phyloP scores from a whole-genome alignment of 2,113 vertebrate genomes.

The Rhizomys pruinosus region DNA sequence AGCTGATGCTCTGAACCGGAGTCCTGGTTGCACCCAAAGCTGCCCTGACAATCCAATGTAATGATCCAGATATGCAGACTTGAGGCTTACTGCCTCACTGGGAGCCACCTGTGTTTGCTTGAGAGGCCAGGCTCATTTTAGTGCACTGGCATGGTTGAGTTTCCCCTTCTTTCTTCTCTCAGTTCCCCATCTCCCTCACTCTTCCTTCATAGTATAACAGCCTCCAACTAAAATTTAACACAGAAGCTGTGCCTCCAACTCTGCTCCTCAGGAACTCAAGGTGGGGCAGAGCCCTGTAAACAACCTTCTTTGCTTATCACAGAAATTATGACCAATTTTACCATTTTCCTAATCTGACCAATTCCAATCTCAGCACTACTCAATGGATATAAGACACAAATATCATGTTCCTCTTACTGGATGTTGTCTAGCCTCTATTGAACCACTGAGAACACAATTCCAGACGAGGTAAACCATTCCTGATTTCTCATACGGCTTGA shows the following conservation, averaged over 20 bases:
- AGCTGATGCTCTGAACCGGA: neutral
- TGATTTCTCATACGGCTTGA: neutral
- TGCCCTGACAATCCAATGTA: neutral
- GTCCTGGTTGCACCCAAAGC: neutral
- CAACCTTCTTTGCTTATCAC: neutral
- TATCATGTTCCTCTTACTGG: neutral
- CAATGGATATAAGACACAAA: neutral
- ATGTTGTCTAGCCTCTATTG: neutral
- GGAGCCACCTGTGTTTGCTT: neutral
- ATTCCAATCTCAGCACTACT: neutral
- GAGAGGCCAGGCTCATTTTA: no score
- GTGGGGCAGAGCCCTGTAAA: neutral
- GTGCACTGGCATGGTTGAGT: neutral
- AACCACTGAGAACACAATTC: neutral
- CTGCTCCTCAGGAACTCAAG: neutral
- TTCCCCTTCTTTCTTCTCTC: neutral
- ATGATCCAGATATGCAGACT: neutral
- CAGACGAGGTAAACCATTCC: neutral
- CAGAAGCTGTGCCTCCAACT: neutral
- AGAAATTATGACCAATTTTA: neutral
- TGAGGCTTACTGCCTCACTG: neutral
- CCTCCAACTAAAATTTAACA: neutral
- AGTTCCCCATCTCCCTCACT: neutral
- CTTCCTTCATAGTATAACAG: neutral
- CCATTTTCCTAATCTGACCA: conserved; percentile 17